phyloP scores from a whole-genome alignment of 2,888 invertebrate genomes.

The Cynaeus angustus region DNA sequence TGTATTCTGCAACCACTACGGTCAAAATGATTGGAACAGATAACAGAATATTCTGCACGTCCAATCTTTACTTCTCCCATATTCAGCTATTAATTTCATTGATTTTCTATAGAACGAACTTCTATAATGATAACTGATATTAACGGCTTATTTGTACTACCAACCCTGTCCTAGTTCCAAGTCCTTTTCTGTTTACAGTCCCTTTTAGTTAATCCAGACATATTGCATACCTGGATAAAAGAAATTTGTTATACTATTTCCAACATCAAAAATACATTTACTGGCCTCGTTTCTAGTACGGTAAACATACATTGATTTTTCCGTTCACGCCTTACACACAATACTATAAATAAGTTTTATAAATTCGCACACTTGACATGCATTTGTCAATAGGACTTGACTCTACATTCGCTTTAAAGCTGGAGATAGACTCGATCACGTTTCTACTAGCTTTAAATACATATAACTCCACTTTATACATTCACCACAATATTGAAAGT shows the following conservation, averaged over 20 bases:
- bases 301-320: slow-evolving; percentile 2
- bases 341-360: slow-evolving; percentile 7
- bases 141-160: neutral
- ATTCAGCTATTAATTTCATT: slow-evolving; percentile 16
- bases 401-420: neutral
- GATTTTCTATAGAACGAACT: slow-evolving; percentile 19
- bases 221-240: neutral
- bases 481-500: neutral
- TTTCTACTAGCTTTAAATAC: neutral
- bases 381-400: slow-evolving; percentile 13
- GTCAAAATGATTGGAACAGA: slow-evolving; percentile 5
- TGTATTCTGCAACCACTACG: slow-evolving; percentile 5
- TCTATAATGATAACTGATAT: slow-evolving; percentile 8
- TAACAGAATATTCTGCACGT: slow-evolving; percentile 25
- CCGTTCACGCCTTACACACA: slow-evolving; percentile 9
- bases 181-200: neutral
- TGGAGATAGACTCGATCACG: neutral
- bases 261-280: slow-evolving; percentile 13
- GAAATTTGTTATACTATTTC: neutral
- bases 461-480: neutral
- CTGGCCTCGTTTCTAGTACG: neutral
- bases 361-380: slow-evolving; percentile 12
- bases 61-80: slow-evolving; percentile 18
- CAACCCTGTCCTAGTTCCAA: too few relatives aligned
- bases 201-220: neutral